phyloP scores from a whole-genome alignment of 2,888 invertebrate genomes.

The Trichogramma evanescens region DNA sequence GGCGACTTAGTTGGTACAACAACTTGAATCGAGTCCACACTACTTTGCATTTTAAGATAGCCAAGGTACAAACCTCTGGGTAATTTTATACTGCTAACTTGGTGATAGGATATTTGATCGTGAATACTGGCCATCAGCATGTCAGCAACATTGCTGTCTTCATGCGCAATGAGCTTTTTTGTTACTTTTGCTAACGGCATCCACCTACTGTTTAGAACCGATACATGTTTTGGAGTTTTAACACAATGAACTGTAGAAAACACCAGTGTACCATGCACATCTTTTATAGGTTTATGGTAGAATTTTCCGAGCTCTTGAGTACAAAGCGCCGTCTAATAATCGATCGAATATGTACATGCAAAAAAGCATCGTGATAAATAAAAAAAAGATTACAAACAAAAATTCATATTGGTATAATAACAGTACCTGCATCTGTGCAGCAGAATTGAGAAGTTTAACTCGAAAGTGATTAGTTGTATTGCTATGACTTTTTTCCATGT shows the following conservation, averaged over 20 bases:
- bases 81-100: conserved; percentile 76
- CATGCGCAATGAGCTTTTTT: conserved; percentile 68
- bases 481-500: conserved; percentile 89
- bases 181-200: conserved; percentile 77
- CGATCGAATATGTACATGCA: conserved; percentile 3
- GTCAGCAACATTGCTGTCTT: conserved; percentile 72
- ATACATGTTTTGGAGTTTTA: conserved; percentile 76
- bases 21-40: conserved; percentile 88
- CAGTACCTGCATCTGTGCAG: conserved; percentile 73
- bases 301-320: conserved; percentile 91
- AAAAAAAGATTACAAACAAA: conserved; percentile 3
- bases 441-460: conserved; percentile 84
- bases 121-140: conserved; percentile 80
- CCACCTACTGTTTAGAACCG: conserved; percentile 89
- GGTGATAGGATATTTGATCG: conserved; percentile 67
- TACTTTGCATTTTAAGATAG: conserved; percentile 93
- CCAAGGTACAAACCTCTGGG: conserved; percentile 87
- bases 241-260: conserved; percentile 78
- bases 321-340: conserved; percentile 70
- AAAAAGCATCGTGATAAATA: not conserved
- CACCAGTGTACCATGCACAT: conserved; percentile 84
- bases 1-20: conserved; percentile 89
- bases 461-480: conserved; percentile 84
- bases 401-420: not conserved
- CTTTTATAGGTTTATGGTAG: conserved; percentile 83